phyloP scores from a whole-genome alignment of 1,140 invertebrate genomes.

The Anastrepha ludens region DNA sequence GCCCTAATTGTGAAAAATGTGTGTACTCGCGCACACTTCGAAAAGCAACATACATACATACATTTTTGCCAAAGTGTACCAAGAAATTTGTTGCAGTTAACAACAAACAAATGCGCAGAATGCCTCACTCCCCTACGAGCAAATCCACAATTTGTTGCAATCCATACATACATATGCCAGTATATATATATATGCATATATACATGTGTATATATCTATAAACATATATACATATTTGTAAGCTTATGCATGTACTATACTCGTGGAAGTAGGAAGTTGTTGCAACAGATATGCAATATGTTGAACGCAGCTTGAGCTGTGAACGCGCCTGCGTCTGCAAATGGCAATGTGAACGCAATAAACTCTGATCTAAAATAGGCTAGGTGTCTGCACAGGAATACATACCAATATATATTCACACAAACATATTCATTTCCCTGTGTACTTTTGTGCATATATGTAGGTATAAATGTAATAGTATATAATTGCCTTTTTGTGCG shows the following conservation, averaged over 20 bases:
- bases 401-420: not conserved
- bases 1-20: conserved; percentile 52
- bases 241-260: no score
- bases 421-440: not conserved
- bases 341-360: conserved; percentile 26
- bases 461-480: not conserved
- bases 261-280: conserved; percentile 20
- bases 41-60: not conserved
- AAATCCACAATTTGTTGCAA: conserved; percentile 12
- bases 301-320: conserved; percentile 24
- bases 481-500: conserved; percentile 17
- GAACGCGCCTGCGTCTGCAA: not conserved
- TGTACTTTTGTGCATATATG: not conserved
- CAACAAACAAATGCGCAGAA: not conserved
- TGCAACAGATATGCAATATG: conserved; percentile 49
- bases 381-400: not conserved
- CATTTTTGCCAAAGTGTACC: not conserved
- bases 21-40: not conserved
- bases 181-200: not conserved
- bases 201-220: not conserved
- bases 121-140: not conserved
- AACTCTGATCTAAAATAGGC: conserved; percentile 47
- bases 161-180: not conserved
- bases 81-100: not conserved
- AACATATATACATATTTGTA: no score